Evolutionary conservation across 1,140 invertebrate genomes (phyloP), one percentile per base, ranked within the genome.

Genomic region (Atta colombica): DNA sequence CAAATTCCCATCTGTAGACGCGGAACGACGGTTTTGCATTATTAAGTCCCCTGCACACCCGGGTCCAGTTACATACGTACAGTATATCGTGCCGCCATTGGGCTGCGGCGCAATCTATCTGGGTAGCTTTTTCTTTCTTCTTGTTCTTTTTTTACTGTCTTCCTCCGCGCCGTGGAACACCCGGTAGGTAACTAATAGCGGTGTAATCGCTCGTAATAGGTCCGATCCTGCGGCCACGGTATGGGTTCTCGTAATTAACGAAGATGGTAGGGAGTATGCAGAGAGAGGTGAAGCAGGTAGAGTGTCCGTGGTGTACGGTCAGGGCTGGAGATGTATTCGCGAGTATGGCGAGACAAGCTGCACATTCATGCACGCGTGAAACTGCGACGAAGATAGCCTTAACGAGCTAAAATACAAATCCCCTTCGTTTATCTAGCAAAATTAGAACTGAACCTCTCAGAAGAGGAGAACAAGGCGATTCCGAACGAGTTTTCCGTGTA

Each of bases 111-210:
- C 86, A 90, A 91, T 90, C 90, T 87, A 90, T 91, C 90, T 74
- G 90, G 74, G 21, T 75, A 77, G 72, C 78, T 86, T 89, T 89
- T 90, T 88, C 85, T 74, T 61, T 69, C 55, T 7, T 72, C 74
- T 78, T 53, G 28, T 72, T 35, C 69, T 80, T 90, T 91, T 87
- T 86, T 77, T 49, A 16, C 65, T 86, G n/a, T 53, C 77, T 87
- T 77, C 85, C 88, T 86, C 87, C 89, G 61, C 82, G 69, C 78
- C 77, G 55, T 69, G 90, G 92, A 93, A 93, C 92, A 92, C 91
- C 92, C 92, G 88, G 93, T 93, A 92, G 92, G 92, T 93, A 93
- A 93, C 92, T 93, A 93, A 93, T 93, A 93, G 93, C 91, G 90
- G 93, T 93, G 92, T 93, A 93, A 93, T 93, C 91, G 92, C 88